Evolutionary conservation across 2,888 invertebrate species (phyloP).

Genomic region (Ferrisia virgata): DNA sequence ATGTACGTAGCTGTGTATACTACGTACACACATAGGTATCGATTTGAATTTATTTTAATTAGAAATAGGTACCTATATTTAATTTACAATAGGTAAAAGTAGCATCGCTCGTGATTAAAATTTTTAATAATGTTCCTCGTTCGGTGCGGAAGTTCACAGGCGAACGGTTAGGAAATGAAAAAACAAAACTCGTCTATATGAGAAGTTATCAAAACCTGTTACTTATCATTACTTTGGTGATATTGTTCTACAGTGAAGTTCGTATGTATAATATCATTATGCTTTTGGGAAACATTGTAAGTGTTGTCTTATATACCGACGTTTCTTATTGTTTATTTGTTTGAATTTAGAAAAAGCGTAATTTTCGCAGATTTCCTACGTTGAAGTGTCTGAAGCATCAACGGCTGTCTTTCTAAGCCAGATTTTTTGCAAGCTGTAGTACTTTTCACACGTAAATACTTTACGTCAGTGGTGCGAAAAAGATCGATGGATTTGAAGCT

Average conservation of each 20-base stretch:
- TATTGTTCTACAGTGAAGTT: neutral
- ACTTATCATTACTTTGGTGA: neutral
- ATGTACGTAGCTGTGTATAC: no score
- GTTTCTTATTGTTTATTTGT: neutral
- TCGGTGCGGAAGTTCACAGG: neutral
- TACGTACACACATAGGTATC: neutral
- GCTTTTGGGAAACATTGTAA: neutral
- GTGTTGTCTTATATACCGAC: no score
- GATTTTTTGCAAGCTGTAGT: neutral
- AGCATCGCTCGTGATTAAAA: constrained; percentile 11
- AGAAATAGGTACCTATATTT: neutral
- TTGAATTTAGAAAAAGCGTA: neutral
- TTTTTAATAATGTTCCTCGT: neutral
- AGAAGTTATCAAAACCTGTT: neutral
- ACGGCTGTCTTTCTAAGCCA: neutral
- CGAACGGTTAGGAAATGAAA: neutral
- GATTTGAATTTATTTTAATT: constrained; percentile 8
- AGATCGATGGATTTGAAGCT: neutral
- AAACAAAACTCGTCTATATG: neutral
- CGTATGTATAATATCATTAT: neutral
- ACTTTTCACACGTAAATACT: no score
- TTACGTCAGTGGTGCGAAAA: neutral
- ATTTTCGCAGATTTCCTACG: neutral
- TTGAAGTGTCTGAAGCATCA: neutral
- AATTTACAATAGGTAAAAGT: neutral